Evolutionary conservation across 2,888 invertebrate species (phyloP), one percentile per base, ranked within the genome.

Genomic region (Rugalucina vietnamica): DNA sequence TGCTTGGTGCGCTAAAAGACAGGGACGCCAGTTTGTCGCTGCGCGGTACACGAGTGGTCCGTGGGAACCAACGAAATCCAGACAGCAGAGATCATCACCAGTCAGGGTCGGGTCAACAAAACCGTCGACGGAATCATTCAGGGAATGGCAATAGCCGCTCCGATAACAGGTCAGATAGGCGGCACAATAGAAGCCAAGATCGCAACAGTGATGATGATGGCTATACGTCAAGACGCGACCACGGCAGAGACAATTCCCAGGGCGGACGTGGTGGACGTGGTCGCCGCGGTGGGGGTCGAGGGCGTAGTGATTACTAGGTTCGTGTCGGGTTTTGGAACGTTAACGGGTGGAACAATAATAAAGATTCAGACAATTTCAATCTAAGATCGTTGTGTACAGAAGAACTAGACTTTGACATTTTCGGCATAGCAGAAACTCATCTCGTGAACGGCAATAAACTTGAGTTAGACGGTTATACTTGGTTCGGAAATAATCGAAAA

Each of bases 291-390:
- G 60, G 60, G 27, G 5, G 8, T 18, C 4, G 70, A 8, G 70
- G 36, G n/a, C 70, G 36, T 36, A 21, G 29, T 36, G 10, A 27
- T 3, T 60, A 60, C 29, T 60, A 36, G 70, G 24, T 70, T 24
- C n/a, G 70, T n/a, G 70, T 37, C 39, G 70, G 70, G 70, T 70
- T 70, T 70, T 70, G 70, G 70, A 70, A 36, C 21, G 70, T 70
- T 21, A 36, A 37, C 8, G 70, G 70, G 14, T 70, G 70, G 70
- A 70, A 24, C 21, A n/a, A 3, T 8, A 4, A 70, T 39, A n/a
- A 36, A 24, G 24, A 70, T 36, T 36, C 37, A 3, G n/a, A 39
- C 24, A 70, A 70, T 36, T 70, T n/a, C n/a, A 34, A 70, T n/a
- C 3, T 70, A 8, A 36, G 70, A 24, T 36, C n/a, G 8, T 36